Evolutionary conservation across 2,797 vertebrate genomes (phyloP), one percentile per base, ranked within the genome.

Genomic region (Spinibarbus caldwelli): DNA sequence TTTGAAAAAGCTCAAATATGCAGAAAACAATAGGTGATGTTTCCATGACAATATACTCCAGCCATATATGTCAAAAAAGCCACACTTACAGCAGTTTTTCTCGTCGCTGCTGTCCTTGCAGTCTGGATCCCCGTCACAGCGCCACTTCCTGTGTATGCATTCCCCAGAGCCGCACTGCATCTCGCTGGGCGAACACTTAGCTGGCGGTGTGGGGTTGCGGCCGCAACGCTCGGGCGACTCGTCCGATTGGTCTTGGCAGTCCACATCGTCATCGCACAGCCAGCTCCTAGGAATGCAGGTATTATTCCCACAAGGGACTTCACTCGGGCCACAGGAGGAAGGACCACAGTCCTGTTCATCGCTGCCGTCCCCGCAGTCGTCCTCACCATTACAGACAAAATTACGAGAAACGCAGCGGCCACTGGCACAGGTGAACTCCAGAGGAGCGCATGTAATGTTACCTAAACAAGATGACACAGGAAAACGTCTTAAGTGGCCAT

Each of bases 101-200:
- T 99, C 98, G 14, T 99, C 98, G 4, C 97, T 99, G 89, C 96
- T 96, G 0, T 99, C 98, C 90, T 97, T 99, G 95, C 98, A 99
- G 93, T 99, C 98, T 0, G 96, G 89, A 83, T 99, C 98, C 2
- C 98, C 98, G 0, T 99, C 98, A 45, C 98, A 99, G 45, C 97
- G 94, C 98, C 98, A 99, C 88, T 97, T 98, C 89, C 94, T 96
- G 90, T 99, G 98, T 80, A 99, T 97, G 80, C 98, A 99, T 85
- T 99, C 98, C 29, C 98, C 98, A 0, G 98, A 97, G 82, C 92
- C 88, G 0, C 98, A 99, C 87, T 96, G 97, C 90, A 96, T 96
- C 91, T 99, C 98, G 0, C 92, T 97, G 68, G 94, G 82, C 0
- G 95, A 96, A 68, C 98, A 99, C 86, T 95, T 97, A 31, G 94